phyloP scores from a whole-genome alignment of 92 coral and sea anemone genomes.

The Phenganax stokvisi region DNA sequence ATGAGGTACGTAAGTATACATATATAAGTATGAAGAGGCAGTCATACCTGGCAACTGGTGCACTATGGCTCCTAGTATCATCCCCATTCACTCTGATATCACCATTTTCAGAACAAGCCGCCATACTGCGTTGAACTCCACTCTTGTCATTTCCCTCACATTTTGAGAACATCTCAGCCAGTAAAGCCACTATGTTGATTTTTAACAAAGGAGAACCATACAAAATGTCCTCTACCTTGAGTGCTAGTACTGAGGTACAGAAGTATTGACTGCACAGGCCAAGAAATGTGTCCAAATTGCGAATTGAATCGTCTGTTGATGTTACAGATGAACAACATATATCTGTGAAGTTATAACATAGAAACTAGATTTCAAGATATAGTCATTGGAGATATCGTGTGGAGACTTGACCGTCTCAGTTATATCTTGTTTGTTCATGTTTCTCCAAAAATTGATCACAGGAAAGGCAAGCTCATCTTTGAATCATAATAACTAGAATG shows the following conservation, averaged over 20 bases:
- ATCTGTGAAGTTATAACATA: constrained; percentile 44
- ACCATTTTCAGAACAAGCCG: constrained; percentile 30
- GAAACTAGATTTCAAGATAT: too few relatives aligned
- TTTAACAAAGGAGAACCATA: constrained; percentile 90
- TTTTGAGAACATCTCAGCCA: constrained; percentile 83
- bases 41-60: constrained; percentile 39
- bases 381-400: too few relatives aligned
- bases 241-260: constrained; percentile 76
- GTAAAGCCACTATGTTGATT: constrained; percentile 69
- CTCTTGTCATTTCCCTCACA: constrained; percentile 54
- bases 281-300: constrained; percentile 78
- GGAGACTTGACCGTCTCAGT: too few relatives aligned
- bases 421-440: too few relatives aligned
- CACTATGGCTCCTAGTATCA: constrained; percentile 54
- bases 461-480: not conserved
- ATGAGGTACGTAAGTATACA: too few relatives aligned
- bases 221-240: constrained; percentile 79
- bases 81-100: not conserved
- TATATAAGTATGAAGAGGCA: not conserved
- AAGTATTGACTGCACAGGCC: constrained; percentile 74
- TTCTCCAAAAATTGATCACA: too few relatives aligned
- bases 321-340: constrained; percentile 58
- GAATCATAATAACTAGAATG: not conserved
- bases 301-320: constrained; percentile 59
- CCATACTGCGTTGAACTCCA: constrained; percentile 11